Conservation (phyloP, 2,797 vertebrate genomes). For the Falco rusticolus region DNA sequence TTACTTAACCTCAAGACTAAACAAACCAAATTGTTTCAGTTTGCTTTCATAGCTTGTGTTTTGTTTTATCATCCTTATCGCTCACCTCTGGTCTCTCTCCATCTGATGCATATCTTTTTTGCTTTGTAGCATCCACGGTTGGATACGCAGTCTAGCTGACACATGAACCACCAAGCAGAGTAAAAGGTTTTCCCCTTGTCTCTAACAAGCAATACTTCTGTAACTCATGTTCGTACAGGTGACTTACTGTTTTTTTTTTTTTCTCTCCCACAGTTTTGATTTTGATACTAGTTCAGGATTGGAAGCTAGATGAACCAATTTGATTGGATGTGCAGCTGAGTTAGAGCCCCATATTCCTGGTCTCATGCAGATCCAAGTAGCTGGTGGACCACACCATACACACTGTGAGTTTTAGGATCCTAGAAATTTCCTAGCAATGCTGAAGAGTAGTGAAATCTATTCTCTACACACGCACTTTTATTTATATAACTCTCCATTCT, state of each 20-base stretch:
- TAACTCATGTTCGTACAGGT: not conserved
- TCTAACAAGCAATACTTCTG: not conserved
- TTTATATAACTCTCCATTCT: not conserved
- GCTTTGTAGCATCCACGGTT: not conserved
- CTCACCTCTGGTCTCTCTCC: not conserved
- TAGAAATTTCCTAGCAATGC: not conserved
- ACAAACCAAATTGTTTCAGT: not conserved
- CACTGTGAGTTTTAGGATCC: not conserved
- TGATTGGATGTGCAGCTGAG: not conserved
- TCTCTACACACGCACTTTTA: not conserved
- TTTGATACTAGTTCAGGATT: not conserved
- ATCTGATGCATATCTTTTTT: not conserved
- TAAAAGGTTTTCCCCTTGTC: not conserved
- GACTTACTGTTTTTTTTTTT: fast-evolving
- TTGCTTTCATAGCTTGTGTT: not conserved
- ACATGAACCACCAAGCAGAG: fast-evolving
- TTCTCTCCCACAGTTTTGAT: not conserved
- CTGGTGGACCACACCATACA: not conserved
- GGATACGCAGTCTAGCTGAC: not conserved
- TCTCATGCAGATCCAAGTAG: not conserved
- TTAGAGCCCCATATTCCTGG: not conserved
- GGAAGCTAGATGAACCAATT: not conserved
- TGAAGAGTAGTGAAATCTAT: not conserved
- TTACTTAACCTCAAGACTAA: conserved; percentile 11
- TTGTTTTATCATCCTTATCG: not conserved